Base-by-base conservation (phyloP, 1,140 invertebrate genomes). In the Caenorhabditis inopinata region DNA sequence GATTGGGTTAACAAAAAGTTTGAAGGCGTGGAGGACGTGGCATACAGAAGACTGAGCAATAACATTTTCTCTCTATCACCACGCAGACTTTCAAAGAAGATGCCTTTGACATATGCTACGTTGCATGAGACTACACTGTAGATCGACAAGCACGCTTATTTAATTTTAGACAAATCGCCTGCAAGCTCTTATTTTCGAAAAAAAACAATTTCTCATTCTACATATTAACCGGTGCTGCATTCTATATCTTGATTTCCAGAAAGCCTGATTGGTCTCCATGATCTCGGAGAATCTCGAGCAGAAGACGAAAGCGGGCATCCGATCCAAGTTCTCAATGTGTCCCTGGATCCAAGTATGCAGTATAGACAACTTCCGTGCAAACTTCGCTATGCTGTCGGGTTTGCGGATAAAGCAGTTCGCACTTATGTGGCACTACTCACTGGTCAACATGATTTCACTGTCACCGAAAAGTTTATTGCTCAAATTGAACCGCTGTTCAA, bases 371-470 rank as follows among this genome's bases (percentile, higher is more conserved):
- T 79, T 29, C 78, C 78, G 5, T 79, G 78, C 25, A 79, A 79
- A 74, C 68, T 79, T n/a, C 78, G 78, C 1, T 79, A 79, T 49
- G 58, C 78, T 18, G 78, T 79, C 47, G 78, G 78, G 2, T 79
- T 74, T 27, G 58, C 78, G 1, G 78, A 79, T 35, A 79, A 79
- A 25, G 78, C 78, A 7, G 74, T 79, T 5, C 38, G 78, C 9
- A 79, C 78, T 2, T 79, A 79, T 16, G 78, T 79, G 11, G 78
- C 78, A 32, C 46, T 79, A 1, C 46, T 79, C 21, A 79, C 78
- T 14, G 78, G 78, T 23, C 51, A 79, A 45, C 78, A 79, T 38
- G 38, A 74, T 38, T 79, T 79, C 46, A 79, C n/a, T n/a, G 68
- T 79, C 1, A 21, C 38, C 5, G 78, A 79, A 23, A 79, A 79